phyloP scores from a whole-genome alignment of 2,113 vertebrate species.

The Acanthochromis polyacanthus region DNA sequence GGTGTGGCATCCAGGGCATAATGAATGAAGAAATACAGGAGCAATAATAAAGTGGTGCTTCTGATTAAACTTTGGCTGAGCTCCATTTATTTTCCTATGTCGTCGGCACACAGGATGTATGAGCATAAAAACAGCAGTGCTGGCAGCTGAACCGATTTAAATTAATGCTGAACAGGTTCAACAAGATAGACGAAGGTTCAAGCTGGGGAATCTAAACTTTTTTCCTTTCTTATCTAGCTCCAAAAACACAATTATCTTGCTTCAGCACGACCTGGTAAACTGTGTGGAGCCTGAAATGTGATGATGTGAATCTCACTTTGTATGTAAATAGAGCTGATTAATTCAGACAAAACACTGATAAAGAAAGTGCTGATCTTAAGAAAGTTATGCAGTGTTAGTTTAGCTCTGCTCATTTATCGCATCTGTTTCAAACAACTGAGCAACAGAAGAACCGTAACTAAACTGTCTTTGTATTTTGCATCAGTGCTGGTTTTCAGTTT shows the following conservation, averaged over 20 bases:
- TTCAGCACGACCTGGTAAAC: constrained; percentile 22
- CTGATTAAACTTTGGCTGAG: constrained; percentile 51
- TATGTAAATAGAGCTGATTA: constrained; percentile 31
- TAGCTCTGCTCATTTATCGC: too few species aligned
- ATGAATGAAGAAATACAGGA: constrained; percentile 30
- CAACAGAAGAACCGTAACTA: too few species aligned
- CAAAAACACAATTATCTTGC: constrained; percentile 1
- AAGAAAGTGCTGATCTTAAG: neutral
- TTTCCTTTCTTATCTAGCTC: neutral
- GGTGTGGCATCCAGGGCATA: constrained; percentile 16
- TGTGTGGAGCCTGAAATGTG: neutral
- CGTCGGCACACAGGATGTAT: neutral
- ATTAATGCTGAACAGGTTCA: neutral
- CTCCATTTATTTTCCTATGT: constrained; percentile 47
- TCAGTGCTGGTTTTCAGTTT: too few species aligned
- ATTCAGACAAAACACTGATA: constrained; percentile 26
- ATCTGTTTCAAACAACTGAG: neutral
- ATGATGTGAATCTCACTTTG: constrained; percentile 6
- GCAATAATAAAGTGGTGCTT: constrained; percentile 28
- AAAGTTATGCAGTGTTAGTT: neutral
- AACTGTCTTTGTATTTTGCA: too few species aligned
- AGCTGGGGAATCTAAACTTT: constrained; percentile 3
- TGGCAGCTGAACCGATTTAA: constrained; percentile 23
- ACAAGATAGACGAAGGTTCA: constrained; percentile 3
- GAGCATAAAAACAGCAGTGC: constrained; percentile 30